Evolutionary conservation across 23 tunicate species (phyloP).

Genomic region (Styela plicata): DNA sequence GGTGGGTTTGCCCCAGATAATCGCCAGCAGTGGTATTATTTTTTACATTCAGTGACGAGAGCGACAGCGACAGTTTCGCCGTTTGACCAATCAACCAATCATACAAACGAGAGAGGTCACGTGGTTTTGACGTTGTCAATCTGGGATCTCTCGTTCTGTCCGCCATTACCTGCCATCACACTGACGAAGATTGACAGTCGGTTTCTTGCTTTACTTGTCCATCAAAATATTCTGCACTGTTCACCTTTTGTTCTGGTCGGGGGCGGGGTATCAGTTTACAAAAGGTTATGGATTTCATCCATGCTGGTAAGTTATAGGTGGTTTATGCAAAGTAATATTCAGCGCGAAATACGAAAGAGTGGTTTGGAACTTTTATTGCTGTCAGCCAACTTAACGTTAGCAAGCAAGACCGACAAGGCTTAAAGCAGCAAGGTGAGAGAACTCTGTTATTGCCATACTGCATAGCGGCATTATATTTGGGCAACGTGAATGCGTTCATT

Average conservation of each 20-base stretch:
- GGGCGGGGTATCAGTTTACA: neutral
- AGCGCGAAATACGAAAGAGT: neutral
- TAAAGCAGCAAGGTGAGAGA: too few relatives aligned
- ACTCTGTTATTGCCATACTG: too few relatives aligned
- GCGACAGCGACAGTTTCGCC: neutral
- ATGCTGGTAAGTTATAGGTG: neutral
- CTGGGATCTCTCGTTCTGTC: slow-evolving; percentile 28
- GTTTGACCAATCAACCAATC: slow-evolving; percentile 47
- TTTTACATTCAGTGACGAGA: too few relatives aligned
- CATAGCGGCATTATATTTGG: too few relatives aligned
- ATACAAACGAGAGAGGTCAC: slow-evolving; percentile 43
- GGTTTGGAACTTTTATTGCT: too few relatives aligned
- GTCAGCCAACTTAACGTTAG: too few relatives aligned
- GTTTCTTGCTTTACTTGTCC: slow-evolving; percentile 16
- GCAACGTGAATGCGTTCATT: too few relatives aligned
- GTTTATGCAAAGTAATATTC: neutral
- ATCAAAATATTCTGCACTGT: slow-evolving; percentile 1
- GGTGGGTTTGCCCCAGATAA: too few relatives aligned
- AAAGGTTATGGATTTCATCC: neutral
- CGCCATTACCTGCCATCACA: slow-evolving; percentile 73
- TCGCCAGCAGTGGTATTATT: too few relatives aligned
- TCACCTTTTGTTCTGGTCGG: neutral
- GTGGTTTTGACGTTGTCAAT: slow-evolving; percentile 96
- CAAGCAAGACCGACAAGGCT: too few relatives aligned
- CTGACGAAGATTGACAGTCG: slow-evolving; percentile 89